These are phyloP conservation scores for Aphelinus atriplicis DNA, from an alignment of 1,140 invertebrate species.

Conservation along the genomic window DNA sequence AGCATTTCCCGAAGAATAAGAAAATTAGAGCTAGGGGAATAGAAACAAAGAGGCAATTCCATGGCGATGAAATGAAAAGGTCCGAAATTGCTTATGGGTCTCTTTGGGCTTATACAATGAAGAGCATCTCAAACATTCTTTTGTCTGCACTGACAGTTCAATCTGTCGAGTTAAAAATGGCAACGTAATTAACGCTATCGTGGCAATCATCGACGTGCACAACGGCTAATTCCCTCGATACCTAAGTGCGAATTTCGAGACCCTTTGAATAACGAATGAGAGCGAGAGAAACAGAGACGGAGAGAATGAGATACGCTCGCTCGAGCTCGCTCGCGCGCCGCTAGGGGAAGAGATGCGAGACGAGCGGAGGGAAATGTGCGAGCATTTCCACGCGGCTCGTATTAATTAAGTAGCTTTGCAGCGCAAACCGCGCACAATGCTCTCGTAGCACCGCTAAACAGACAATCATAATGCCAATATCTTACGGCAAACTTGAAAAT, in stretches of 20 bases:
- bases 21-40: neutral
- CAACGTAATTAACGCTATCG: constrained; percentile 35
- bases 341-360: constrained; percentile 24
- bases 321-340: neutral
- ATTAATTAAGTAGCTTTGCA: constrained; percentile 58
- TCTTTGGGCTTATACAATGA: constrained; percentile 23
- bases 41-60: neutral
- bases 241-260: constrained; percentile 31
- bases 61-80: neutral
- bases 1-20: neutral
- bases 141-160: constrained; percentile 26
- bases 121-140: neutral
- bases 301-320: constrained; percentile 26
- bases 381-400: constrained; percentile 49
- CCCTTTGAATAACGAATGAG: constrained; percentile 39
- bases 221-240: constrained; percentile 33
- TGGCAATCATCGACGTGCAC: constrained; percentile 22
- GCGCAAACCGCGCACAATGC: neutral
- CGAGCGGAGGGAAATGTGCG: constrained; percentile 17
- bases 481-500: too few relatives aligned
- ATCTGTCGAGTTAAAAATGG: constrained; percentile 30
- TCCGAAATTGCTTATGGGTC: neutral
- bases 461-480: neutral
- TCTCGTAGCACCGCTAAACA: constrained; percentile 7
- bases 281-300: constrained; percentile 34